Evolutionary conservation across 1,140 invertebrate species (phyloP), one percentile per base, ranked within the genome.

Genomic region (Trichoplusia ni): DNA sequence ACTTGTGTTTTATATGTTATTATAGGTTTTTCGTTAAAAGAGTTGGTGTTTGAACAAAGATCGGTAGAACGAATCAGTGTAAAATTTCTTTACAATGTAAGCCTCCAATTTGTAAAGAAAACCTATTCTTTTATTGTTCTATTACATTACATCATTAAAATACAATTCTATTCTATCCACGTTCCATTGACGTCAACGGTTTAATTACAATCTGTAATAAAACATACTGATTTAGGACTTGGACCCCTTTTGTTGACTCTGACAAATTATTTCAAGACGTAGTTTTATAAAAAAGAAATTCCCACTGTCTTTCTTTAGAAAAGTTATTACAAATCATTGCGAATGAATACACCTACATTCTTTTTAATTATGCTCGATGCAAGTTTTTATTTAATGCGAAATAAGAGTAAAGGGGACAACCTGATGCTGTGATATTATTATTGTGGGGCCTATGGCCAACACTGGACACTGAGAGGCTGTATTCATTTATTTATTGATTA

Each of bases 61-160:
- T 49, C 9, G 46, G 46, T 25, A 29, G 13, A 27, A 27, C 13
- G 18, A 31, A 29, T 47, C 23, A 49, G 46, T 16, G 14, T 29
- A 31, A 31, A 49, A 49, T 14, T 49, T 27, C 18, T 49, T 8
- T 16, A 13, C 46, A 16, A 29, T 25, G 25, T 14, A 23, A 9
- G n/a, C 40, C 40, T 14, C 46, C 46, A 49, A 49, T 29, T 27
- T 16, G 23, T 42, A 11, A 49, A 31, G 23, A 49, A 46, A 18
- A 49, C 46, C 25, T 29, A 49, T 49, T 49, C 25, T 49, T 47
- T 49, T 49, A 49, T 49, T 49, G 25, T 49, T 49, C 29, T 16
- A 25, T 13, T 31, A 31, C 46, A 29, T 31, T 1, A 16, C n/a
- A n/a, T n/a, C n/a, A n/a, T n/a, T n/a, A n/a, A 4, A 7, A 14